Conservation (phyloP, 2,113 vertebrate genomes). For the Bostrychus sinensis region DNA sequence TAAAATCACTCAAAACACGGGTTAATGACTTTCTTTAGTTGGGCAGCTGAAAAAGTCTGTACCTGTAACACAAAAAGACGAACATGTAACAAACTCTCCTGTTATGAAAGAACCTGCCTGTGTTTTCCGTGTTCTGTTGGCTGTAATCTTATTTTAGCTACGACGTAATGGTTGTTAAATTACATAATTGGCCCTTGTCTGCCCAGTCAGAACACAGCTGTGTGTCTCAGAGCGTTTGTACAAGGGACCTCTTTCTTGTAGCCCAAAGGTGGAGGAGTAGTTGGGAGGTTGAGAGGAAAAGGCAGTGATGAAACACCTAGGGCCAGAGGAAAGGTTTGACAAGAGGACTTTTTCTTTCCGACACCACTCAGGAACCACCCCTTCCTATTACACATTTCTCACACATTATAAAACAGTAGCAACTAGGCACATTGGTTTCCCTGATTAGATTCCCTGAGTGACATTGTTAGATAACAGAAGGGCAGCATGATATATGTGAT, state of each 20-base stretch:
- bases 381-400: conserved; percentile 3
- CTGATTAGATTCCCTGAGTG: too few species aligned
- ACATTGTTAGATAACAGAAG: too few species aligned
- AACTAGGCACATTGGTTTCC: background rate
- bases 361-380: conserved; percentile 7
- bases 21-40: conserved; percentile 23
- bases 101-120: conserved; percentile 50
- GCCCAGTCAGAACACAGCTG: conserved; percentile 59
- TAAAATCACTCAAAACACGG: conserved; percentile 32
- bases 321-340: background rate
- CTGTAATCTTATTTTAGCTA: conserved; percentile 73
- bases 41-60: background rate
- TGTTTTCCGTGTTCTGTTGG: conserved; percentile 45
- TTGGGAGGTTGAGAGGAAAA: conserved; percentile 1
- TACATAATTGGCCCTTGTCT: conserved; percentile 71
- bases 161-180: conserved; percentile 70
- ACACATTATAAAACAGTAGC: background rate
- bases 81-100: conserved; percentile 31
- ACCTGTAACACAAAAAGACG: conserved; percentile 10
- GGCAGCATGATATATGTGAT: too few species aligned
- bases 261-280: conserved; percentile 33
- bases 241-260: conserved; percentile 54
- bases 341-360: conserved; percentile 1
- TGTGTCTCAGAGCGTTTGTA: conserved; percentile 52
- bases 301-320: background rate